A percentile compares a stretch with the other conserved stretches of the same genome.
Evolutionary conservation across 2,113 vertebrate species (phyloP).

Genomic region (Phyllostomus hastatus): DNA sequence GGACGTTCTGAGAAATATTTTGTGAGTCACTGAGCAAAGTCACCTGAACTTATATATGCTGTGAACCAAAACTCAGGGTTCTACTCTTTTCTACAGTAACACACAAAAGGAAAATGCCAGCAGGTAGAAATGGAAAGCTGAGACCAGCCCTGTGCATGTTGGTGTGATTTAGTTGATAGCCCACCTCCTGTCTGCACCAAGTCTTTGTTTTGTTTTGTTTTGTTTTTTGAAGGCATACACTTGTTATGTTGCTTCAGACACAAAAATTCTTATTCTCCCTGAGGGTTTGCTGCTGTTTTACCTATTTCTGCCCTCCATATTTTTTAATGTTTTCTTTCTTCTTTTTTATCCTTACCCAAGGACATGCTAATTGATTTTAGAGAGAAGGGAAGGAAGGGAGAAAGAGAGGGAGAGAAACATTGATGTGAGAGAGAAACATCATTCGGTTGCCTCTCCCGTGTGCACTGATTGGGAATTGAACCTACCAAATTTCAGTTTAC

Average conservation of each 20-base stretch:
- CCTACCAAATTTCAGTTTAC: too few species aligned
- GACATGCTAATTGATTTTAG: too few species aligned
- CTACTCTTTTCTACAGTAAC: neutral
- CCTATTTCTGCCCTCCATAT: neutral
- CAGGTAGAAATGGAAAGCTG: neutral
- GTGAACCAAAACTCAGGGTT: neutral
- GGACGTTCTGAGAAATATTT: neutral
- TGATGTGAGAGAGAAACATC: too few species aligned
- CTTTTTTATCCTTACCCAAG: neutral
- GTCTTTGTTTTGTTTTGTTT: neutral
- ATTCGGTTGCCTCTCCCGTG: too few species aligned
- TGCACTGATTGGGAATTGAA: too few species aligned
- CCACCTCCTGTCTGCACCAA: neutral
- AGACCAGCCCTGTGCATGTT: neutral
- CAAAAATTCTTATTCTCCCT: neutral
- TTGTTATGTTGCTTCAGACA: neutral
- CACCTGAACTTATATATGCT: fast-evolving
- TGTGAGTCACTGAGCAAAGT: neutral
- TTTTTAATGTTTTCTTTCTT: neutral
- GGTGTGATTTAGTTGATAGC: neutral
- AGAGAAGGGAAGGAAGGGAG: too few species aligned
- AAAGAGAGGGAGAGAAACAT: too few species aligned
- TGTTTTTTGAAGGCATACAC: too few species aligned
- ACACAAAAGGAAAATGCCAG: neutral
- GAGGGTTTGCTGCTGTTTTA: neutral